phyloP scores from a whole-genome alignment of 2,113 vertebrate species.

The Hippopotamus amphibius region DNA sequence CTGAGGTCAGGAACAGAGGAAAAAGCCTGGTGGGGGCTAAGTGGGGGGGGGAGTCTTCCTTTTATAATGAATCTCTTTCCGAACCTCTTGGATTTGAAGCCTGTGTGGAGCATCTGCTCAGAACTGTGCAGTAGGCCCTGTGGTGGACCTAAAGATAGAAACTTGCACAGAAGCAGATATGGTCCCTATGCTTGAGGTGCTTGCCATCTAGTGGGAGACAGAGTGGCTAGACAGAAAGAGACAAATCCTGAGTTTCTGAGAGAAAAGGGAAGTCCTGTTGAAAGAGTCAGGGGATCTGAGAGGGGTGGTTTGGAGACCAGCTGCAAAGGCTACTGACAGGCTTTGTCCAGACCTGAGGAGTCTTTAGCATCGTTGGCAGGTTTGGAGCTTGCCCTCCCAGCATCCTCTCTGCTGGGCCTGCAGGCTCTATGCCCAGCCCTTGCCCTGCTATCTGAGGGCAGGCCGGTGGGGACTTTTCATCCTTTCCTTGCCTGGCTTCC shows the following conservation, averaged over 20 bases:
- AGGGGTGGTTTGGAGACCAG: neutral
- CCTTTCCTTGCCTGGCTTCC: conserved; percentile 19
- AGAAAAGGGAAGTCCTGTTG: neutral
- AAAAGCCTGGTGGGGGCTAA: neutral
- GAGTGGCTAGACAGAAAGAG: neutral
- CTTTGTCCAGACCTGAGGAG: neutral
- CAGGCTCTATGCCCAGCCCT: neutral
- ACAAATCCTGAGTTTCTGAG: neutral
- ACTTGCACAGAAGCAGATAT: neutral
- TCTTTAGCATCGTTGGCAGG: neutral
- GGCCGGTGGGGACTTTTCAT: neutral
- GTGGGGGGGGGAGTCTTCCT: neutral
- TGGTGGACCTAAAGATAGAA: neutral
- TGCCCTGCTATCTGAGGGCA: neutral
- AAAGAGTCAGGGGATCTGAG: too few relatives aligned
- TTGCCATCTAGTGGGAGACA: neutral
- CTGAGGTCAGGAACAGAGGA: neutral
- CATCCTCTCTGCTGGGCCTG: neutral
- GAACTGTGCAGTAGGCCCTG: neutral
- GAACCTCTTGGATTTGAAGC: neutral
- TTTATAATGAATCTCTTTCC: neutral
- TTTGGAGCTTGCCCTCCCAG: neutral
- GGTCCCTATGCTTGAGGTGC: neutral
- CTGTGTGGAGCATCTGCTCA: neutral
- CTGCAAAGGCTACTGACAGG: neutral